Base-by-base conservation (phyloP, 1,140 invertebrate species). In the Asobara japonica region DNA sequence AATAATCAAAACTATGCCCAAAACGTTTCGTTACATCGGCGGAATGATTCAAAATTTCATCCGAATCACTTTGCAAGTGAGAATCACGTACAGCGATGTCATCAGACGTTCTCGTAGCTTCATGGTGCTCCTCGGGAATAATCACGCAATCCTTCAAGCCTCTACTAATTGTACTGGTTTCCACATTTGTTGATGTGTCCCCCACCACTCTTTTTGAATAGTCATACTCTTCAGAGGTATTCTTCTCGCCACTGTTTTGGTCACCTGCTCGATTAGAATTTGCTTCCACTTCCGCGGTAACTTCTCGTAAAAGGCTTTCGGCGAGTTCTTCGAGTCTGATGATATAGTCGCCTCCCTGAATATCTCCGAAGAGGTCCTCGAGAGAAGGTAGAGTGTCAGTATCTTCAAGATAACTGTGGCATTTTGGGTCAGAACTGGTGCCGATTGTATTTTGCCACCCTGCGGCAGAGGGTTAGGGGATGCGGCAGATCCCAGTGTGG, bases 401-500 rank as follows among this genome's bases (percentile, higher is more conserved):
- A 94, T 91, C 88, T 90, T 91, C 89, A 89, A 86, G 10, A 93
- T 89, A 38, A 90, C 82, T 82, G 89, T 87, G 72, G 80, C 72
- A 71, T 74, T 79, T 76, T 78, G 77, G 78, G 70, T 85, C 85
- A 81, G 83, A 45, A 72, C 83, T 87, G 88, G 81, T 90, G 89
- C 89, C 91, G 89, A 86, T 84, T 89, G 89, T 87, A 88, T 88
- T 88, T 87, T 87, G 86, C 89, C 89, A 89, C 92, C 94, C 93
- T 94, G 90, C 94, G 90, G 94, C 92, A 90, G 94, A 94, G 93
- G 93, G 90, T 89, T 85, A 82, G 65, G 84, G 91, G 93, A 94
- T 90, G 89, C 93, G 89, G 93, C 92, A 83, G 94, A 93, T 94
- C 93, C 91, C 86, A 84, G 77, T 45, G 84, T 83, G 81, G 88